Evolutionary conservation across 2,888 invertebrate genomes (phyloP), one percentile per base, ranked within the genome.

Genomic region (Zelleria hepariella): DNA sequence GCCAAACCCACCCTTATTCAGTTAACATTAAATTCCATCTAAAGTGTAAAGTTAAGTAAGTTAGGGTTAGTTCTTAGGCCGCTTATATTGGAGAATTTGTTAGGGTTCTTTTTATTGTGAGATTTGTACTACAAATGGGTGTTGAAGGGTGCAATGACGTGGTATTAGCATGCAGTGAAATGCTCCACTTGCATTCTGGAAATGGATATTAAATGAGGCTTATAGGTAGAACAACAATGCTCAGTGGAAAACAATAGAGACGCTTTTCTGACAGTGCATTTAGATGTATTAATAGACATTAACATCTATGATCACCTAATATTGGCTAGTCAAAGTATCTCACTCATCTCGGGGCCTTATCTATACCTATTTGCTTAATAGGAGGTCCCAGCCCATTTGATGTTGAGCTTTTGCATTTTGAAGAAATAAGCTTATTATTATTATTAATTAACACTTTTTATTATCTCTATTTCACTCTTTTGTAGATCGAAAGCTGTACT

Each of bases 121-220:
- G 58, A 59, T 59, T 32, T 52, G 59, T 53, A 48, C 59, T 59
- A 23, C 53, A 53, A 58, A 58, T 52, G 58, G 42, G 53, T 58
- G 58, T 58, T 58, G 48, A 32, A 53, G 53, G 52, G 58, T 54
- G 52, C 47, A 54, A 42, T 42, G 32, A 42, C 32, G 32, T 42
- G 32, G 32, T 10, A 42, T 42, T 42, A 42, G 32, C 32, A 42
- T 42, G 15, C 15, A 42, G 32, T 42, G 10, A 42, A 42, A 42
- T 42, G 32, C 32, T 42, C 32, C 15, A 42, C 32, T 32, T 32
- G 10, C 32, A 42, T 10, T 5, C 32, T 42, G 4, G 15, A 42
- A 42, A 42, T 42, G 15, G 32, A 15, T 10, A 15, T 15, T 42
- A 42, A 15, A 42, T 21, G n/a, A 32, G 20, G 20, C n/a, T 48